Evolutionary conservation across 64 coral and sea anemone genomes (phyloP).

Genomic region (Montipora sp.): DNA sequence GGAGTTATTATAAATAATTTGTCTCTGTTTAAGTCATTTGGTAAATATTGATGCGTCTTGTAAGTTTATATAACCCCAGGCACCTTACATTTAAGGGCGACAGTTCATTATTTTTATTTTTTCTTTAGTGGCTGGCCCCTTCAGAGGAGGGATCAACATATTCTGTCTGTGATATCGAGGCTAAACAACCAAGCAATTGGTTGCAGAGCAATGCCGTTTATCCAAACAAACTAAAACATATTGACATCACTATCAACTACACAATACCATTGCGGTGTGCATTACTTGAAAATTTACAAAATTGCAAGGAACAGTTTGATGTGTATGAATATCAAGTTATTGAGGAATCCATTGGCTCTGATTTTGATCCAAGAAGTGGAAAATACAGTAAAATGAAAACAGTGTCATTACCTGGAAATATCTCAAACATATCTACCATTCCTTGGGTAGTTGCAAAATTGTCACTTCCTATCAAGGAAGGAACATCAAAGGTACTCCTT

Average conservation of each 20-base stretch:
- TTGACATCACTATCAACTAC: constrained; percentile 23
- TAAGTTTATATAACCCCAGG: no score
- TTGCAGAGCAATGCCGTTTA: background rate
- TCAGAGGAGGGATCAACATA: background rate
- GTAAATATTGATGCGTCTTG: no score
- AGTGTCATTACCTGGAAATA: background rate
- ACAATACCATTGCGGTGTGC: constrained; percentile 6
- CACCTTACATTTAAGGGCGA: no score
- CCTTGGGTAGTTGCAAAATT: background rate
- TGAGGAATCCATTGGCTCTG: background rate
- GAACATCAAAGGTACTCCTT: constrained; percentile 36
- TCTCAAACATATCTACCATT: background rate
- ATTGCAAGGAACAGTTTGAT: constrained; percentile 32
- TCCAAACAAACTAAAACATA: constrained; percentile 6
- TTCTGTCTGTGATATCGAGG: constrained; percentile 7
- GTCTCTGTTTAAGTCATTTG: no score
- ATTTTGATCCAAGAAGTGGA: constrained; percentile 4
- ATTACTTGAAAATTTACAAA: background rate
- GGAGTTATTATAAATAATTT: background rate
- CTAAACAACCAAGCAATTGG: constrained; percentile 7
- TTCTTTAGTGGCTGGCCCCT: background rate
- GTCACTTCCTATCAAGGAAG: constrained; percentile 10
- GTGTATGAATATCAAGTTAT: constrained; percentile 20
- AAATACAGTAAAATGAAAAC: constrained; percentile 11
- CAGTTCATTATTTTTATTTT: background rate